Evolutionary conservation across 2,113 vertebrate species (phyloP).

Genomic region (Strigops habroptila): DNA sequence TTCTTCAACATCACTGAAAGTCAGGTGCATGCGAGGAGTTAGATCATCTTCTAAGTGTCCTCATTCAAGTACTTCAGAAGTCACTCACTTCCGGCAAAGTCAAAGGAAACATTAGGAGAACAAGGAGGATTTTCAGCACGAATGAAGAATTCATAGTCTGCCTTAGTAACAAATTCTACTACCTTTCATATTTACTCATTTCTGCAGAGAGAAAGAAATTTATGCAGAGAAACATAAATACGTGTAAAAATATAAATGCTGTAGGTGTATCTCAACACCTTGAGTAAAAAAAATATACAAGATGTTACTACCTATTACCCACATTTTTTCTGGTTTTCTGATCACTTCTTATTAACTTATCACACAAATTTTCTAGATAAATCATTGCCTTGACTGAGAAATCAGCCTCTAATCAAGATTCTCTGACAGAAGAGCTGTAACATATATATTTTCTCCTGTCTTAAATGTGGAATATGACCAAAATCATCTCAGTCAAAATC

Average conservation of each 20-base stretch:
- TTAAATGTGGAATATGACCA: background rate
- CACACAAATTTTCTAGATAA: background rate
- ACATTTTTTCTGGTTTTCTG: background rate
- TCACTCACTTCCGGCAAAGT: background rate
- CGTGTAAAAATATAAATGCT: background rate
- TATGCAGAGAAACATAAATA: background rate
- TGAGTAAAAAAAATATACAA: background rate
- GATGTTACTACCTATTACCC: background rate
- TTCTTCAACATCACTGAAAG: background rate
- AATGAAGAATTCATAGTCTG: background rate
- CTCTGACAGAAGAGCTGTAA: background rate
- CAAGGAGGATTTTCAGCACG: background rate
- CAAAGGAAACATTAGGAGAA: background rate
- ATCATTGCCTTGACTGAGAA: background rate
- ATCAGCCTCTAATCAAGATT: background rate
- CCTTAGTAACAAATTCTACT: background rate
- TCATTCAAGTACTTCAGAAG: background rate
- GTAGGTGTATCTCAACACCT: background rate
- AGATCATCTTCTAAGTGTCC: background rate
- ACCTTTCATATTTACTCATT: background rate
- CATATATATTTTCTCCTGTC: background rate
- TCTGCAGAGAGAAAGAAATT: background rate
- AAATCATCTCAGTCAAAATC: background rate
- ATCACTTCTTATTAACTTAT: background rate
- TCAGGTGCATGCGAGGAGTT: background rate